Base-by-base conservation (phyloP, 2,113 vertebrate species). In the Castor canadensis region DNA sequence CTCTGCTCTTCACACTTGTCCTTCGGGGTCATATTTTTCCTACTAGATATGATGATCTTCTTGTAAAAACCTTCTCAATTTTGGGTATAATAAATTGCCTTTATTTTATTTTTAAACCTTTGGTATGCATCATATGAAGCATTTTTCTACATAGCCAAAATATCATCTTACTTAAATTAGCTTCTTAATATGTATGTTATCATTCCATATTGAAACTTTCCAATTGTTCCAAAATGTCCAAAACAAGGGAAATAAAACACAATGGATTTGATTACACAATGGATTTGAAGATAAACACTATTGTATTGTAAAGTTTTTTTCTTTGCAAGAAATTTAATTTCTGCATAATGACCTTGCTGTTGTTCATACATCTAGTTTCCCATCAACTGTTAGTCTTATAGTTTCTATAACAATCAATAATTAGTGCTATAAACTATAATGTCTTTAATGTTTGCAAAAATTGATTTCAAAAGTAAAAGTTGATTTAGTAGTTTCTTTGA, bases 391-490 rank as follows among this genome's bases (percentile, higher is more conserved):
- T 82, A 9, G 45, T 82, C 43, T 58, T 71, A 49, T 45, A 5
- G 32, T 91, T 90, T 93, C 40, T 40, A 71, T 1, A 2, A 6
- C 35, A 75, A 3, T 28, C 28, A 17, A 40, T 66, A 90, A 22
- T 64, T 73, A 12, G 49, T 91, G n/a, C 47, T 26, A 40, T 13
- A 87, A 94, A 54, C 60, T 86, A 24, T 45, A 75, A 40, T 52
- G 4, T 64, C 35, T n/a, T 93, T 32, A 83, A 62, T 52, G 24
- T 71, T 76, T 71, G 19, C 6, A 77, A 83, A 62, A 91, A 77
- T 60, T 49, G 24, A 91, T 77, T 67, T 71, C 45, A 76, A 89
- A 94, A 95, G 38, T n/a, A n/a, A n/a, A n/a, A 35, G 45, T 54
- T 28, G 3, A 71, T 47, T 92, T 54, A 47, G 60, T 40, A 49